Conservation (phyloP, 1,140 invertebrate species). For the Bombus ignitus region DNA sequence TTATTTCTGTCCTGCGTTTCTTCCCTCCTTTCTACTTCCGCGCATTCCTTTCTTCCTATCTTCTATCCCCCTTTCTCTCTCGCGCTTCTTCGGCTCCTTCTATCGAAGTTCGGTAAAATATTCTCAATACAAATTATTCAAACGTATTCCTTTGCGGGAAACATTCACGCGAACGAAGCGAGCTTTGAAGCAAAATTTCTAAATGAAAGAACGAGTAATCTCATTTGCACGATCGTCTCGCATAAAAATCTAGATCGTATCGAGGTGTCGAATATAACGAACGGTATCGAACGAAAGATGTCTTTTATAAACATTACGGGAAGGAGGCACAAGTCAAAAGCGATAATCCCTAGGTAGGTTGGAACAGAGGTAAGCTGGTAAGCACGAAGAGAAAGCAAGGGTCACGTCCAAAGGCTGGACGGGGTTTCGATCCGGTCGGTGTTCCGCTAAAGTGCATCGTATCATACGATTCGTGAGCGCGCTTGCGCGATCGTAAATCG, state of each 20-base stretch:
- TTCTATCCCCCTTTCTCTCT: no score
- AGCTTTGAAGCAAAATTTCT: no score
- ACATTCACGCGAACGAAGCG: no score
- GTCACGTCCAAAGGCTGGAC: slow-evolving; percentile 20
- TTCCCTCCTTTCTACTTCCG: no score
- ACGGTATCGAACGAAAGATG: not conserved
- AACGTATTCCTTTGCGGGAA: no score
- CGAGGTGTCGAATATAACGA: not conserved
- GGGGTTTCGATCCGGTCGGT: slow-evolving; percentile 31
- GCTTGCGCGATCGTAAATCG: slow-evolving; percentile 70
- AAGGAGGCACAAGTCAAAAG: slow-evolving; percentile 19
- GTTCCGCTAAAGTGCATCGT: slow-evolving; percentile 63
- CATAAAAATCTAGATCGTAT: not conserved
- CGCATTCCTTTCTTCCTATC: no score
- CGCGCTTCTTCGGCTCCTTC: no score
- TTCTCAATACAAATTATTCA: no score
- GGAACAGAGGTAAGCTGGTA: slow-evolving; percentile 31
- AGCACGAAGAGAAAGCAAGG: slow-evolving; percentile 28
- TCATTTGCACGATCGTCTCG: no score
- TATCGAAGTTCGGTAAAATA: no score
- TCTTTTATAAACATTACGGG: not conserved
- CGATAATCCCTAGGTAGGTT: not conserved
- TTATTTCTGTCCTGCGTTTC: no score
- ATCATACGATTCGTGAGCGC: slow-evolving; percentile 51
- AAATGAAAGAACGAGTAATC: no score